phyloP scores from a whole-genome alignment of 2,888 invertebrate species.

The Ormyrus rosae region DNA sequence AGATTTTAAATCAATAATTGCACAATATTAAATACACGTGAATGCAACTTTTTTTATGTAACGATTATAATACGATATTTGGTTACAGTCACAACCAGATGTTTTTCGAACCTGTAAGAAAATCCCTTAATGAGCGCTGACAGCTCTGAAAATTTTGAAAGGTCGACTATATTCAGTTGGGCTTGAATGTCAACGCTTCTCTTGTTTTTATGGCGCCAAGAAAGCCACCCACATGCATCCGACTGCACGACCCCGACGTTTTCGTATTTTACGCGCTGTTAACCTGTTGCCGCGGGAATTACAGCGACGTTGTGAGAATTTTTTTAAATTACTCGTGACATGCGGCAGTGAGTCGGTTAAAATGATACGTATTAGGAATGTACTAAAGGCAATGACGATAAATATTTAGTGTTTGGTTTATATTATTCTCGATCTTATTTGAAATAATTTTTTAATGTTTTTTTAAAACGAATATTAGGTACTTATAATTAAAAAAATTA shows the following conservation, averaged over 20 bases:
- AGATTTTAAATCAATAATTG: no score
- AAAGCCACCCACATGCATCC: constrained; percentile 41
- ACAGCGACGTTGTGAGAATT: not conserved
- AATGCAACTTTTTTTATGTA: no score
- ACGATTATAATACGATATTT: no score
- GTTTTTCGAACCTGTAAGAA: constrained; percentile 39
- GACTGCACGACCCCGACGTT: constrained; percentile 2
- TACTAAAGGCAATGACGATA: no score
- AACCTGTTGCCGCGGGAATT: constrained; percentile 26
- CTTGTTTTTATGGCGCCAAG: constrained; percentile 49
- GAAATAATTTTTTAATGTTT: no score
- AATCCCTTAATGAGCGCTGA: constrained; percentile 51
- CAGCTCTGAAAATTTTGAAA: constrained; percentile 35
- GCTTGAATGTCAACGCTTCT: constrained; percentile 50
- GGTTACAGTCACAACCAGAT: constrained; percentile 1
- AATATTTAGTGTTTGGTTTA: no score
- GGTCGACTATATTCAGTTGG: constrained; percentile 41
- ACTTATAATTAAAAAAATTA: no score
- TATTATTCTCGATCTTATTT: no score
- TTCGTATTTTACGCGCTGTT: constrained; percentile 27
- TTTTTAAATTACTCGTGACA: not conserved
- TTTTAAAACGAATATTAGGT: no score
- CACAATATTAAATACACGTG: no score
- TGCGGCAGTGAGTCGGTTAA: no score
- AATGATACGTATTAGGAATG: no score